Evolutionary conservation across 2,888 invertebrate genomes (phyloP), one percentile per base, ranked within the genome.

Genomic region (Tipula vernalis): DNA sequence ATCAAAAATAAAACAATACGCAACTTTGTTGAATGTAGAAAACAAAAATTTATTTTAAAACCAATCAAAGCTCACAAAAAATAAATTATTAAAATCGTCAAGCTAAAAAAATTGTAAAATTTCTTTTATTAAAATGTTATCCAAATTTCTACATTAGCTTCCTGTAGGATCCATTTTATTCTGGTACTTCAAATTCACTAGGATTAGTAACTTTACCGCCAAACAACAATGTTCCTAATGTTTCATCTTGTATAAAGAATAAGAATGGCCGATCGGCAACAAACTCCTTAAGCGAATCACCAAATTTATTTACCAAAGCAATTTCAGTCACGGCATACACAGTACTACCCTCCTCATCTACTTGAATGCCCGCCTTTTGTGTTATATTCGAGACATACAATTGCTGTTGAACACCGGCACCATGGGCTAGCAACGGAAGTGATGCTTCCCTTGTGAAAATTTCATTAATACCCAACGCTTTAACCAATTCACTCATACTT

Each of bases 221-320:
- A 91, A 96, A 96, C 36, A 96, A 91, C 86, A 96, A 93, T 51
- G 95, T 95, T n/a, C 94, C 94, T 0, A 94, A 95, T 0, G 92
- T 91, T 89, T 95, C 95, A 89, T 96, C 96, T 89, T 96, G 95
- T 88, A 97, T 95, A 90, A 95, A 95, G 92, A 96, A 96, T 86
- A 96, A 89, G 92, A 96, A 97, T 0, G 96, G 96, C 88, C 94
- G 95, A 89, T 95, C 94, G 0, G 94, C 96, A 83, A 94, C 92
- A 89, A 97, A 95, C 87, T 94, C 93, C 87, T 92, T 91, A 4
- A 92, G 91, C 6, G 93, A 93, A 87, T 93, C 94, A 0, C 95
- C 95, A 89, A 96, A 95, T 91, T 96, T 96, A 91, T 96, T 96
- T 12, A 93, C 94, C 57, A 96, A 91, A 85, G 94, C 92, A 84